These are phyloP conservation scores for Gastracanthus pulcherrimus DNA, from an alignment of 2,888 invertebrate genomes.

Conservation along the genomic window DNA sequence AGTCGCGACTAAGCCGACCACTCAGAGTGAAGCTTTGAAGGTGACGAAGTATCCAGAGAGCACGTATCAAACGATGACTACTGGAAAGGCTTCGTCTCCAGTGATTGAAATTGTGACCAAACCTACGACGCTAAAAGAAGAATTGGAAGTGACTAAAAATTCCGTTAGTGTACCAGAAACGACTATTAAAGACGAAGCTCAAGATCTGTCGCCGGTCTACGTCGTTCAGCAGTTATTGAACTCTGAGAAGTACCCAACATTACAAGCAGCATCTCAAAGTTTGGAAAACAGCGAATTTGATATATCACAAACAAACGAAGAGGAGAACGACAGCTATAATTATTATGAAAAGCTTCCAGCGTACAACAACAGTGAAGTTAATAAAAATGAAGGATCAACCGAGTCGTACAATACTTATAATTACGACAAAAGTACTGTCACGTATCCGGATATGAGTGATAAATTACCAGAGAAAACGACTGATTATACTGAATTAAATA, in stretches of 20 bases:
- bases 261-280: background rate
- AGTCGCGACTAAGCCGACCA: slow-evolving; percentile 14
- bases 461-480: slow-evolving; percentile 12
- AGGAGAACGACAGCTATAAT: background rate
- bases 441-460: background rate
- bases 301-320: too few relatives aligned
- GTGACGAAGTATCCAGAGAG: slow-evolving; percentile 6
- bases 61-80: background rate
- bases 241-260: background rate
- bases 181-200: background rate
- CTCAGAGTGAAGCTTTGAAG: background rate
- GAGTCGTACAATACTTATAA: background rate
- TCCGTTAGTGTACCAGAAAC: slow-evolving; percentile 8
- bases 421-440: background rate
- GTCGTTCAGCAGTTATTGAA: slow-evolving; percentile 9
- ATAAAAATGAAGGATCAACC: background rate
- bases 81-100: background rate
- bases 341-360: background rate
- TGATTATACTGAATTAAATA: background rate
- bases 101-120: background rate
- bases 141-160: background rate
- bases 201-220: background rate
- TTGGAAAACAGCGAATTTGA: slow-evolving; percentile 3
- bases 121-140: background rate
- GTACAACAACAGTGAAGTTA: background rate